Percentiles rank a stretch among this genome's conserved stretches.
Conservation (phyloP, 1,140 invertebrate species). For the Trichomalopsis sarcophagae region DNA sequence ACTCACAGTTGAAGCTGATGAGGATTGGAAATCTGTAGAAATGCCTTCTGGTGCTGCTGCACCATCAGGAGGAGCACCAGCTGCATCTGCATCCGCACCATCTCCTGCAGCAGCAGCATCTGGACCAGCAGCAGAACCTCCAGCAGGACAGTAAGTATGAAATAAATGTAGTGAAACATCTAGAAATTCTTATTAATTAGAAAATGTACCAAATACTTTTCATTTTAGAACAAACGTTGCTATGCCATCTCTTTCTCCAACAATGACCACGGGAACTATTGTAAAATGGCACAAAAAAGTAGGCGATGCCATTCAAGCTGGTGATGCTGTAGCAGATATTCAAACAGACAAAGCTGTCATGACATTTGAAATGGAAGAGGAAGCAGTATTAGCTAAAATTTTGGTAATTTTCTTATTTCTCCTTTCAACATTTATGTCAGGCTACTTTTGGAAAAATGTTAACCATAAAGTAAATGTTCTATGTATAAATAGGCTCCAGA, state of each 20-base stretch:
- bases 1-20: slow-evolving; percentile 86
- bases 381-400: slow-evolving; percentile 97
- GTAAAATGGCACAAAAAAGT: slow-evolving; percentile 99
- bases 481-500: slow-evolving; percentile 79
- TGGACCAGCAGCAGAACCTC: slow-evolving; percentile 59
- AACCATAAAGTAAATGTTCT: slow-evolving; percentile 23
- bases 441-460: neutral
- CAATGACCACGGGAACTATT: slow-evolving; percentile 98
- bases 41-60: slow-evolving; percentile 57
- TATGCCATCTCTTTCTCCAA: slow-evolving; percentile 97
- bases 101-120: slow-evolving; percentile 48
- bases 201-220: neutral
- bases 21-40: slow-evolving; percentile 70
- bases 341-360: slow-evolving; percentile 99
- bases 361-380: slow-evolving; percentile 99
- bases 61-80: slow-evolving; percentile 59
- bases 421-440: slow-evolving; percentile 4
- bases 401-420: slow-evolving; percentile 59
- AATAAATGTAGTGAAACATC: neutral
- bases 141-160: slow-evolving; percentile 66
- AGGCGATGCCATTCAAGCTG: slow-evolving; percentile 84
- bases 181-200: neutral
- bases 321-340: slow-evolving; percentile 97
- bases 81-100: slow-evolving; percentile 56
- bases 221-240: slow-evolving; percentile 64